phyloP scores from a whole-genome alignment of 2,888 invertebrate species.

The Sesia apiformis region DNA sequence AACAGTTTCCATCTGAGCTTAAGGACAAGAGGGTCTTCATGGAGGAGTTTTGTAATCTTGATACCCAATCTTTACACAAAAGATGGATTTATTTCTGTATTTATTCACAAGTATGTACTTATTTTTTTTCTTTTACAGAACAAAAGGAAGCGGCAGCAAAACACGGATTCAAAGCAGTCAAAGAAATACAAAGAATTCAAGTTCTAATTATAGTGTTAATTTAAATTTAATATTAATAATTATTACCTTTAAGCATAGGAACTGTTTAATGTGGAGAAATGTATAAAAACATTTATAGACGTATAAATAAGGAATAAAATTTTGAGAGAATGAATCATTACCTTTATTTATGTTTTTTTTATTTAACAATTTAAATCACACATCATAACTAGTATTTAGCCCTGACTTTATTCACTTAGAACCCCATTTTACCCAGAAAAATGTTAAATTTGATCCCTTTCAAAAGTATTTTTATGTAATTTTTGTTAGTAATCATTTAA shows the following conservation, averaged over 20 bases:
- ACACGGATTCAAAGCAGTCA: constrained; percentile 90
- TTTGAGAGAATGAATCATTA: too few relatives aligned
- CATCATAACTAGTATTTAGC: too few relatives aligned
- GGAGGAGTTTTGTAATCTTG: neutral
- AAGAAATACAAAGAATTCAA: constrained; percentile 99
- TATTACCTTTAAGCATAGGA: neutral
- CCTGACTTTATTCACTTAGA: too few relatives aligned
- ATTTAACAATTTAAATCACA: too few relatives aligned
- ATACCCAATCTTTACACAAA: neutral
- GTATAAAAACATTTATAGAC: too few relatives aligned
- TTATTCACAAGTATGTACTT: neutral
- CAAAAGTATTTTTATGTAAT: too few relatives aligned
- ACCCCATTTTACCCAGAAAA: too few relatives aligned
- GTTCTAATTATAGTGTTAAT: constrained; percentile 74
- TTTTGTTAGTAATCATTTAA: too few relatives aligned
- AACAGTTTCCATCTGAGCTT: too few relatives aligned
- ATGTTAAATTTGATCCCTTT: too few relatives aligned
- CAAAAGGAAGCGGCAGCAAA: constrained; percentile 93
- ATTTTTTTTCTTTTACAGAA: constrained; percentile 77
- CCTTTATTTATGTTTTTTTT: too few relatives aligned
- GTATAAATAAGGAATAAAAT: too few relatives aligned
- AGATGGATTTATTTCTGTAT: neutral
- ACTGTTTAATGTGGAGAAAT: neutral
- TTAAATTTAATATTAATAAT: constrained; percentile 18
- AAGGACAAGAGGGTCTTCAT: neutral